A percentile compares a stretch with the other conserved stretches of the same genome.
Evolutionary conservation across 2,888 invertebrate genomes (phyloP).

Genomic region (Abscondita cerata): DNA sequence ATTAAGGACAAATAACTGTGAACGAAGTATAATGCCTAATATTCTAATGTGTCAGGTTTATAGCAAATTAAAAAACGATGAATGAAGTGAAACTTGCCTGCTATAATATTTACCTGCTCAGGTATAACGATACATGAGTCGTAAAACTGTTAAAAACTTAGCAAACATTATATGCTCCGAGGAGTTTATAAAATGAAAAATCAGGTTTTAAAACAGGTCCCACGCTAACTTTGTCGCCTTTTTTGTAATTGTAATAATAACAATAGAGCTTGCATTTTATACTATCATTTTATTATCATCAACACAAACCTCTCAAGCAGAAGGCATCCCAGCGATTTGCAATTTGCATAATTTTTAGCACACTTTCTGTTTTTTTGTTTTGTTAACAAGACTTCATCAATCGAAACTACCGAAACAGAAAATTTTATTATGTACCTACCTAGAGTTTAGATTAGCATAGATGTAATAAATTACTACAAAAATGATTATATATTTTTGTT

Average conservation of each 20-base stretch:
- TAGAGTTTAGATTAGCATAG: too few species aligned
- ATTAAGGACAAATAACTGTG: slow-evolving; percentile 28
- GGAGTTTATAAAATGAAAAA: slow-evolving; percentile 12
- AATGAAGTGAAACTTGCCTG: slow-evolving; percentile 10
- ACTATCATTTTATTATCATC: too few species aligned
- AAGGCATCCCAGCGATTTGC: too few species aligned
- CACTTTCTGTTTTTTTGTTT: too few species aligned
- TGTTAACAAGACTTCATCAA: too few species aligned
- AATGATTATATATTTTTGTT: too few species aligned
- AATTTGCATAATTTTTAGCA: too few species aligned
- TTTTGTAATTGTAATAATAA: slow-evolving; percentile 6
- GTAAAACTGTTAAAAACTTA: slow-evolving; percentile 13
- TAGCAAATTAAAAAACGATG: slow-evolving; percentile 13
- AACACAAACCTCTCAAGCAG: too few species aligned
- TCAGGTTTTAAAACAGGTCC: slow-evolving; percentile 12
- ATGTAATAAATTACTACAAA: too few species aligned
- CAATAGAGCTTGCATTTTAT: slow-evolving; percentile 5
- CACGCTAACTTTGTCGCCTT: slow-evolving; percentile 11
- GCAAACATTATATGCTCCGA: slow-evolving; percentile 13
- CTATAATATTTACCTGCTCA: slow-evolving; percentile 14
- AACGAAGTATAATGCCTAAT: slow-evolving; percentile 19
- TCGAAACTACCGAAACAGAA: too few species aligned
- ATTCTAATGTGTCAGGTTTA: slow-evolving; percentile 14
- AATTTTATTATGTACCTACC: too few species aligned
- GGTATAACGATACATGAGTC: slow-evolving; percentile 13